Conservation (phyloP, 1,140 invertebrate species). For the Latrodectus geometricus region DNA sequence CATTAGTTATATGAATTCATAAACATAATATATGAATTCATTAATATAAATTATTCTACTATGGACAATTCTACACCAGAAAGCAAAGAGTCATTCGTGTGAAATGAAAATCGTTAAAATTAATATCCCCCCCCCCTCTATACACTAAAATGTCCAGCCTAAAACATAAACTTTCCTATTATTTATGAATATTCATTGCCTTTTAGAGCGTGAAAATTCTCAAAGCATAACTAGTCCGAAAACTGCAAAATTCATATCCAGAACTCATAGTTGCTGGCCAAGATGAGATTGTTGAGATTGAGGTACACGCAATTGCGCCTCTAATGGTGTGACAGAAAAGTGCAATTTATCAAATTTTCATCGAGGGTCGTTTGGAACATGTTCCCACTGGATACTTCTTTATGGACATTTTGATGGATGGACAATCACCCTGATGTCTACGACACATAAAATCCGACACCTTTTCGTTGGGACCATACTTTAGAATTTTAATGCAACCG, state of each 20-base stretch:
- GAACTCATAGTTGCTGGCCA: background rate
- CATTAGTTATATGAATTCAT: too few relatives aligned
- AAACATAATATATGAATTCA: too few relatives aligned
- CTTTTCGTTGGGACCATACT: background rate
- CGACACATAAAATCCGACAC: background rate
- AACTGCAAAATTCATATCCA: background rate
- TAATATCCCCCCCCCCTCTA: too few relatives aligned
- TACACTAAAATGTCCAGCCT: background rate
- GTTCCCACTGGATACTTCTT: slow-evolving; percentile 12
- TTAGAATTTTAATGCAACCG: background rate
- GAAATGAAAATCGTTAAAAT: too few relatives aligned
- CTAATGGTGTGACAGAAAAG: slow-evolving; percentile 28
- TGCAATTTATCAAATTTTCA: slow-evolving; percentile 28
- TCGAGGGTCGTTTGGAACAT: background rate
- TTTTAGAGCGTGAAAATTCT: background rate
- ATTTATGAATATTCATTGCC: background rate
- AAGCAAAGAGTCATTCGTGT: too few relatives aligned
- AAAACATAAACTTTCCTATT: background rate
- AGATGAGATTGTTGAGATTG: background rate
- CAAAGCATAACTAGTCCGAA: background rate
- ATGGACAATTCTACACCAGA: too few relatives aligned
- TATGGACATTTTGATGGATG: slow-evolving; percentile 32
- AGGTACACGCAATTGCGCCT: slow-evolving; percentile 1
- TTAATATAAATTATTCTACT: too few relatives aligned
- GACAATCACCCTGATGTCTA: background rate